Base-by-base conservation (phyloP, 2,888 invertebrate genomes). In the Eilema griseolum region DNA sequence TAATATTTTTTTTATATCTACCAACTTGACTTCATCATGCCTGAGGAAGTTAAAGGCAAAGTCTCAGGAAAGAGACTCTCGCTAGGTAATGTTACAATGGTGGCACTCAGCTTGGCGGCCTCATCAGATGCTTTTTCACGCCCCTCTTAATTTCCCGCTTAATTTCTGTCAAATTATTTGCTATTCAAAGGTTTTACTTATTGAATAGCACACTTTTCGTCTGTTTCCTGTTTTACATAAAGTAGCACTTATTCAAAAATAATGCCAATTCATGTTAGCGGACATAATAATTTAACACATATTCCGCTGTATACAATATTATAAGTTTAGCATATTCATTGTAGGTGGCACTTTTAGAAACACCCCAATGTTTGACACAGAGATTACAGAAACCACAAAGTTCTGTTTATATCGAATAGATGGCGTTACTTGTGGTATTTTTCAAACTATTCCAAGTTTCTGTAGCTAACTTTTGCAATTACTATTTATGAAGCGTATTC, bases 381-480 rank as follows among this genome's bases (percentile, higher is more conserved):
- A 67, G 65, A 77, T 73, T 79, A 61, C 16, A 31, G 31, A 64
- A 26, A 46, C 78, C 63, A 81, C 57, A 63, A 12, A 56, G 73
- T 79, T 76, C 71, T 10, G 68, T 23, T 46, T 2, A 57, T 14
- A 26, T 23, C 26, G 16, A 28, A 28, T 8, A 81, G 81, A 81
- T 81, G 81, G 79, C 81, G 81, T 68, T 75, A 70, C 28, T 60
- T 20, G 62, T 62, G 1, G 24, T 66, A 56, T 66, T 62, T 24
- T 23, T 59, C 23, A 24, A 24, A 20, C 11, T 62, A 20, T 11
- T 20, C 11, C 2, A n/a, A 52, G 2, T 24, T 41, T 23, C 24
- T 2, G 41, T 62, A 16, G 16, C 5, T 52, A 61, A 62, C 24
- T 62, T 24, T 61, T 23, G 14, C 10, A 52, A 52, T 52, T 52